Conservation (phyloP, 2,888 invertebrate species). For the Drosophila prolongata region DNA sequence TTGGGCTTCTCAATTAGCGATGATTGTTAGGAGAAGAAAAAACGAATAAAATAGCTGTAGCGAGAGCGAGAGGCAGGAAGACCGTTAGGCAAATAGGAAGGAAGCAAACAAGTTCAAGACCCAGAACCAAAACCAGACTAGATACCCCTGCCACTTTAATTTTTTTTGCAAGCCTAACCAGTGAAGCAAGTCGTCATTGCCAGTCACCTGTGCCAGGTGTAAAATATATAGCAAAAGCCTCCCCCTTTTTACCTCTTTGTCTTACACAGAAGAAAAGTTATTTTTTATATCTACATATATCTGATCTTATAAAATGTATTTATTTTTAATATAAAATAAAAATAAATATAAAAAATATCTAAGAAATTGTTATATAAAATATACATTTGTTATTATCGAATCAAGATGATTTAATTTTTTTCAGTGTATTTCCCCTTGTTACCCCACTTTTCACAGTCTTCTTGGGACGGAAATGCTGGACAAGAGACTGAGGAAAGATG, state of each 20-base stretch:
- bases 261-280: not conserved
- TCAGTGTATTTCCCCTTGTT: slow-evolving; percentile 3
- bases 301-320: too few species aligned
- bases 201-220: slow-evolving; percentile 80
- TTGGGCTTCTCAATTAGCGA: slow-evolving; percentile 53
- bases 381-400: too few species aligned
- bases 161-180: slow-evolving; percentile 52
- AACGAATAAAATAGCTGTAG: slow-evolving; percentile 5
- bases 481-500: slow-evolving; percentile 61
- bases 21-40: slow-evolving; percentile 49
- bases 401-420: not conserved
- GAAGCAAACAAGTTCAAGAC: slow-evolving; percentile 61
- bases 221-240: slow-evolving; percentile 62
- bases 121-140: slow-evolving; percentile 49
- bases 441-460: not conserved
- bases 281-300: not conserved
- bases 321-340: too few species aligned
- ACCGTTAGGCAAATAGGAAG: slow-evolving; percentile 79
- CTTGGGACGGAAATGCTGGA: slow-evolving; percentile 65
- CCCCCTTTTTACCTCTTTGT: slow-evolving; percentile 7
- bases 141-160: slow-evolving; percentile 6
- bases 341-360: too few species aligned
- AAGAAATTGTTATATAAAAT: too few species aligned
- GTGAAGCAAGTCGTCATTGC: slow-evolving; percentile 73
- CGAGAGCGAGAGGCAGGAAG: not conserved